These are phyloP conservation scores for Cochlearius cochlearius DNA, from an alignment of 2,113 vertebrate species.

Conservation along the genomic window DNA sequence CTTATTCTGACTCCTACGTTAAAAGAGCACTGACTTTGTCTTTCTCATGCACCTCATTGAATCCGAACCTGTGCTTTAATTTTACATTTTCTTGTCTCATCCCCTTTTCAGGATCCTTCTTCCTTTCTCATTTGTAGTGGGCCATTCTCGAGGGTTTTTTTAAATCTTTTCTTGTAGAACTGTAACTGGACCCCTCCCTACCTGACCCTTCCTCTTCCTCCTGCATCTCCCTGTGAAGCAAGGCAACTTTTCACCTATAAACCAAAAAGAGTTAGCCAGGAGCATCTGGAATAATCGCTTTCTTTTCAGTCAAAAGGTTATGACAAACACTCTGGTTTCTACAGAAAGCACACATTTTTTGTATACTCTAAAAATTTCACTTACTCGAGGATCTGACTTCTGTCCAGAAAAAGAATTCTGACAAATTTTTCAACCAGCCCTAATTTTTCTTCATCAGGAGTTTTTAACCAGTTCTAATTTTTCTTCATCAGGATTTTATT, in stretches of 20 bases:
- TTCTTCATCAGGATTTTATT: neutral
- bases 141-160: neutral
- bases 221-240: neutral
- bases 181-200: neutral
- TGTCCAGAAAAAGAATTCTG: neutral
- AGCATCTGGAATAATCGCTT: neutral
- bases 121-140: neutral
- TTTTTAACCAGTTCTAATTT: neutral
- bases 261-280: neutral
- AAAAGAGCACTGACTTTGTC: neutral
- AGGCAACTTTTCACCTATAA: neutral
- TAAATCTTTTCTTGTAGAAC: neutral
- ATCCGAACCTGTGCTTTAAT: neutral
- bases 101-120: neutral
- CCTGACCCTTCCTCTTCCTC: neutral
- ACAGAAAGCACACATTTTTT: neutral
- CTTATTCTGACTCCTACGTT: neutral
- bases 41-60: neutral
- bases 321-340: neutral
- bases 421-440: neutral
- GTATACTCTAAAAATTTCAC: neutral
- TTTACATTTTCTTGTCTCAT: neutral
- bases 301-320: neutral
- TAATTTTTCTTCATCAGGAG: neutral
- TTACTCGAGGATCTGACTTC: neutral